These are phyloP conservation scores for Drosophila subsilvestris DNA, from an alignment of 2,888 invertebrate genomes.

Conservation along the genomic window DNA sequence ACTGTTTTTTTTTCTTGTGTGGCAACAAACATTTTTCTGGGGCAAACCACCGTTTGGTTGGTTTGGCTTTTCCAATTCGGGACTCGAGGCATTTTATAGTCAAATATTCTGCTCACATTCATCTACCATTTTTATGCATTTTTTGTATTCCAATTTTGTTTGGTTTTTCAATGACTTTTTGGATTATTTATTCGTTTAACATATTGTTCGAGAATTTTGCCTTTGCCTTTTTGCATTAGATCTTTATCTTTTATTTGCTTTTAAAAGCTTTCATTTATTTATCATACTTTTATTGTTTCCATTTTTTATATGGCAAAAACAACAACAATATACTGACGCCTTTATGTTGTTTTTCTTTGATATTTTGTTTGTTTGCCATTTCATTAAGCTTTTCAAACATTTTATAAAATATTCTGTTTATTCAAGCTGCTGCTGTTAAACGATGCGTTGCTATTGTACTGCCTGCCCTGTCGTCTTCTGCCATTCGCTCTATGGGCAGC, in stretches of 20 bases:
- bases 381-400: conserved; percentile 17
- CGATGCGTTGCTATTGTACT: neutral
- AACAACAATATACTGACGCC: conserved; percentile 1
- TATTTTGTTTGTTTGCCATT: conserved; percentile 11
- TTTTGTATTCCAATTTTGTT: neutral
- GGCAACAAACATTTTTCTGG: neutral
- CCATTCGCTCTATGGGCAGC: neutral
- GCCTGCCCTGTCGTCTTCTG: too few relatives aligned
- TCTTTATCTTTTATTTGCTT: conserved; percentile 5
- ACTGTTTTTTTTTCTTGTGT: neutral
- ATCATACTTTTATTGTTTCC: neutral
- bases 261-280: too few relatives aligned
- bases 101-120: neutral
- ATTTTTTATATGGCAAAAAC: neutral
- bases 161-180: neutral
- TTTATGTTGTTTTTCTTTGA: conserved; percentile 9
- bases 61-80: neutral
- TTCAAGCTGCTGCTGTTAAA: neutral
- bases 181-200: neutral
- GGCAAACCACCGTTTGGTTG: too few relatives aligned
- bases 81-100: neutral
- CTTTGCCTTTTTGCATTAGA: conserved; percentile 12
- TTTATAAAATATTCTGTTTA: conserved; percentile 23
- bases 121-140: neutral
- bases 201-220: neutral